Evolutionary conservation across 2,797 vertebrate species (phyloP), one percentile per base, ranked within the genome.

Genomic region (Discoglossus pictus): DNA sequence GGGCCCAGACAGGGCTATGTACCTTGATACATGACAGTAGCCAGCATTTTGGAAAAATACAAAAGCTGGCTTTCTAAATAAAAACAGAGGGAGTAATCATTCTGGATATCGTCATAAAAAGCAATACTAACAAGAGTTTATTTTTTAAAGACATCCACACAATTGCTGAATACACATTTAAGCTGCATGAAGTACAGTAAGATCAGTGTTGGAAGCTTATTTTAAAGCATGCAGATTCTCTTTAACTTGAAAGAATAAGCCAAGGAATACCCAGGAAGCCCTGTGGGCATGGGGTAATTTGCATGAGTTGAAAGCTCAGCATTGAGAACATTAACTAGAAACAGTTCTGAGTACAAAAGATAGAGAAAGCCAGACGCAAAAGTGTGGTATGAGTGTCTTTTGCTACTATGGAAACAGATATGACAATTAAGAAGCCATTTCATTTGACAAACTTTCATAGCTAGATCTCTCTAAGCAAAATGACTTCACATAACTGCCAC

Each of bases 251-350:
- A 34, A 69, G 40, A 62, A 69, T 62, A 25, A 69, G 59, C 20
- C 36, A 16, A 46, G 34, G 20, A 31, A 44, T 44, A 62, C 15
- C 9, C 5, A 3, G 21, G 16, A 53, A 54, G 34, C 50, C 66
- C 52, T 21, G 16, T 9, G 58, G 66, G 40, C 25, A 27, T 34
- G 23, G 16, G 7, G 54, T 46, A 31, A 69, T 69, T 62, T 69
- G 48, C 59, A 69, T 69, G 66, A 62, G 48, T 55, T 61, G 50
- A 69, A 69, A 62, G 66, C 21, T 12, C 13, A 62, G 66, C 20
- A 54, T 34, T 54, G 23, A 54, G 59, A 62, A 47, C 66, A 69
- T 55, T 69, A 62, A 21, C 39, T 47, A 55, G 56, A 68, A 68
- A 44, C 43, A 16, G 44, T 65, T 54, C 61, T 65, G 48, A 25